Percentiles rank a stretch among this genome's conserved stretches.
Conservation (phyloP, 2,797 vertebrate genomes). For the Sparidentex hasta region DNA sequence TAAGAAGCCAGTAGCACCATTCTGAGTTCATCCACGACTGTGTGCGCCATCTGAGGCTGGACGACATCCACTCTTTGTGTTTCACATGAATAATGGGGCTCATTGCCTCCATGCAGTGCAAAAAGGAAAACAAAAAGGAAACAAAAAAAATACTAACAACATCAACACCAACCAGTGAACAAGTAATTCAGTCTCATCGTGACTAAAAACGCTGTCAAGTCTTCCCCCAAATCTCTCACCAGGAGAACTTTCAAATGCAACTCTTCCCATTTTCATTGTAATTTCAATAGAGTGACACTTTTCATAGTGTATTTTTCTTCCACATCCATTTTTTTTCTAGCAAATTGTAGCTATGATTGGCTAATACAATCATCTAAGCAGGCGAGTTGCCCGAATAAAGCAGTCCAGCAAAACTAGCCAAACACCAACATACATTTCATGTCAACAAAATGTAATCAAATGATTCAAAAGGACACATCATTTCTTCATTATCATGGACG, state of each 20-base stretch:
- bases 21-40: slow-evolving; percentile 52
- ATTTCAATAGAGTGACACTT: slow-evolving; percentile 41
- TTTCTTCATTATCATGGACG: slow-evolving; percentile 62
- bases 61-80: slow-evolving; percentile 44
- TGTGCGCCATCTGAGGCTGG: slow-evolving; percentile 44
- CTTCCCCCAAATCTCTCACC: slow-evolving; percentile 71
- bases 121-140: slow-evolving; percentile 58
- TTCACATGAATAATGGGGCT: slow-evolving; percentile 67
- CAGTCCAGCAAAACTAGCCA: slow-evolving; percentile 62
- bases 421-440: slow-evolving; percentile 64
- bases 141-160: slow-evolving; percentile 41
- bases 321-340: slow-evolving; percentile 30
- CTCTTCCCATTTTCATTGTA: slow-evolving; percentile 31
- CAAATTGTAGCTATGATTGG: slow-evolving; percentile 60
- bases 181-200: slow-evolving; percentile 55
- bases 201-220: slow-evolving; percentile 64
- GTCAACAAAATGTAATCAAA: slow-evolving; percentile 60
- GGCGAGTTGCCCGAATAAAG: slow-evolving; percentile 51
- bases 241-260: slow-evolving; percentile 66
- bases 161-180: slow-evolving; percentile 53
- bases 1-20: slow-evolving; percentile 71
- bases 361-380: slow-evolving; percentile 74
- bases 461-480: slow-evolving; percentile 40
- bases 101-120: slow-evolving; percentile 73
- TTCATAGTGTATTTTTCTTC: slow-evolving; percentile 27